Evolutionary conservation across 2,113 vertebrate genomes (phyloP).

Genomic region (Hippolais icterina): DNA sequence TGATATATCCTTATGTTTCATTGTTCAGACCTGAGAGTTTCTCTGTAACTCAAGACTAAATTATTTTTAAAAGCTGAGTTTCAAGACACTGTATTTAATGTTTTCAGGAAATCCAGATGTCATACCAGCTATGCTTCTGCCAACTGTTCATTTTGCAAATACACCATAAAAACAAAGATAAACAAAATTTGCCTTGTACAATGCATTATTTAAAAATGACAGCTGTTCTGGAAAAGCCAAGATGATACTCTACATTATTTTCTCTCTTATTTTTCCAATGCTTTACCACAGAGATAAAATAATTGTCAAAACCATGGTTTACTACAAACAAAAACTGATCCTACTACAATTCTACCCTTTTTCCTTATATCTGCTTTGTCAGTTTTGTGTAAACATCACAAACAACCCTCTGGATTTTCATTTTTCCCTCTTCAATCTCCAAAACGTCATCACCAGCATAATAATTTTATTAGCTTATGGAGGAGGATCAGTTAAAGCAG

Average conservation of each 20-base stretch:
- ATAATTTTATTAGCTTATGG: neutral
- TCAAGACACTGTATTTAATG: neutral
- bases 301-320: neutral
- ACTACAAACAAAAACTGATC: neutral
- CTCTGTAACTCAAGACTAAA: neutral
- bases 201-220: slow-evolving; percentile 4
- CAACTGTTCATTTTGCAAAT: slow-evolving; percentile 13
- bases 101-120: slow-evolving; percentile 9
- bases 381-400: neutral
- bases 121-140: neutral
- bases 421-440: neutral
- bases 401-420: neutral
- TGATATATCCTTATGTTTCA: neutral
- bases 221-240: neutral
- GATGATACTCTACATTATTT: neutral
- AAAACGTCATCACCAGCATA: neutral
- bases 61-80: neutral
- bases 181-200: neutral
- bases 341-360: neutral
- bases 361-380: neutral
- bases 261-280: neutral
- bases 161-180: neutral
- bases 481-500: neutral
- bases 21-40: neutral
- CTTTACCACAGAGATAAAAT: neutral